Conservation (phyloP, 2,888 invertebrate species). For the Tanaodytes sp. region DNA sequence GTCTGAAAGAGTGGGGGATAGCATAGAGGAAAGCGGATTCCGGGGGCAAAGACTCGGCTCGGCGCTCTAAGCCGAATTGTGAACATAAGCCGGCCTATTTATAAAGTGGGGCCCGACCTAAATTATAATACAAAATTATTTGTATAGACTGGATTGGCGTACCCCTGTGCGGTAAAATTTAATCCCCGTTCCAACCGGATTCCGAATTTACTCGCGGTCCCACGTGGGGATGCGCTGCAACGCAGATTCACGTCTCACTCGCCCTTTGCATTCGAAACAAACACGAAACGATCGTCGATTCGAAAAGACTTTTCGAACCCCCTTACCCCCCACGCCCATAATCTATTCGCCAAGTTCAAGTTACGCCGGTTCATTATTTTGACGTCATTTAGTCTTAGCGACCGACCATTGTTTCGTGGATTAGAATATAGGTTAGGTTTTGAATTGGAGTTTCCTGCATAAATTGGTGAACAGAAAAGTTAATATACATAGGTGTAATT, state of each 20-base stretch:
- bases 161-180: conserved; percentile 56
- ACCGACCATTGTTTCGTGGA: too few species aligned
- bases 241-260: conserved; percentile 15
- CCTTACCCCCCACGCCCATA: too few species aligned
- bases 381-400: too few species aligned
- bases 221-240: conserved; percentile 48
- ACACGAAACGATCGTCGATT: conserved; percentile 2
- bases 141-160: conserved; percentile 55
- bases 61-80: conserved; percentile 53
- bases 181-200: conserved; percentile 56
- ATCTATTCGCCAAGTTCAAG: too few species aligned
- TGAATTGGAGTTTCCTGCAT: too few species aligned
- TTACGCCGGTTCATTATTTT: too few species aligned
- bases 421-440: too few species aligned
- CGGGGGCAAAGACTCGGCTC: conserved; percentile 42
- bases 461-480: too few species aligned
- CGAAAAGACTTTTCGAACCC: too few species aligned
- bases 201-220: conserved; percentile 51
- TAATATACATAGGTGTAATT: too few species aligned
- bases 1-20: conserved; percentile 34
- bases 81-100: conserved; percentile 64
- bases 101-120: conserved; percentile 63
- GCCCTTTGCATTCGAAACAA: conserved; percentile 31
- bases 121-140: conserved; percentile 58
- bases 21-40: conserved; percentile 34